Evolutionary conservation across 2,113 vertebrate genomes (phyloP).

Genomic region (Silurus meridionalis): DNA sequence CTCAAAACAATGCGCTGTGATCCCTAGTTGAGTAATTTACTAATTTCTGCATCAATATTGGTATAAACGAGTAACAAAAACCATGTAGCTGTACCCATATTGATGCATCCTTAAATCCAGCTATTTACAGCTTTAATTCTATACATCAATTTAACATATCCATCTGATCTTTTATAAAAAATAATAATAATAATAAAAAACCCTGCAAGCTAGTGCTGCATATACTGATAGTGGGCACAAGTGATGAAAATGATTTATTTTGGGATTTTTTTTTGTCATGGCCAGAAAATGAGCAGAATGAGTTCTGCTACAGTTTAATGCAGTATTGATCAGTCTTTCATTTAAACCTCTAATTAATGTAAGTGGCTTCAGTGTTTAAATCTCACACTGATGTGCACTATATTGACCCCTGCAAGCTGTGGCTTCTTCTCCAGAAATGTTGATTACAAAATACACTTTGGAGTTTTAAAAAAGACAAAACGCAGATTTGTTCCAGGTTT

Average conservation of each 20-base stretch:
- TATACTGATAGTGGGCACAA: neutral
- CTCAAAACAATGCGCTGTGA: neutral
- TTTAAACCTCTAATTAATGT: constrained; percentile 51
- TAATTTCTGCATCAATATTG: neutral
- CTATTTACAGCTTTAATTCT: too few relatives aligned
- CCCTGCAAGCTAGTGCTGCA: neutral
- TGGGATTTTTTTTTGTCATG: neutral
- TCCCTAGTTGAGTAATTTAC: neutral
- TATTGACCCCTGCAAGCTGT: constrained; percentile 15
- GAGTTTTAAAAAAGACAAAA: constrained; percentile 13
- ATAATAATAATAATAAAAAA: too few relatives aligned
- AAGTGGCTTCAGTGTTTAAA: constrained; percentile 50
- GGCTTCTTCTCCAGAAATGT: constrained; percentile 10
- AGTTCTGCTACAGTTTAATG: constrained; percentile 17
- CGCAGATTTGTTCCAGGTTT: constrained; percentile 16
- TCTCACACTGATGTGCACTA: constrained; percentile 30
- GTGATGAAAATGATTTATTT: neutral
- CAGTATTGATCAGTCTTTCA: constrained; percentile 44
- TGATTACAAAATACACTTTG: constrained; percentile 6
- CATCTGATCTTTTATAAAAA: neutral
- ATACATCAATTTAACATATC: neutral
- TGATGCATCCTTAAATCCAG: neutral
- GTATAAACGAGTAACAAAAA: neutral
- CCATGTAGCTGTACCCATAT: neutral
- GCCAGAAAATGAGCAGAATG: neutral